Conservation (phyloP, 92 coral and sea anemone species). For the Metridium senile region DNA sequence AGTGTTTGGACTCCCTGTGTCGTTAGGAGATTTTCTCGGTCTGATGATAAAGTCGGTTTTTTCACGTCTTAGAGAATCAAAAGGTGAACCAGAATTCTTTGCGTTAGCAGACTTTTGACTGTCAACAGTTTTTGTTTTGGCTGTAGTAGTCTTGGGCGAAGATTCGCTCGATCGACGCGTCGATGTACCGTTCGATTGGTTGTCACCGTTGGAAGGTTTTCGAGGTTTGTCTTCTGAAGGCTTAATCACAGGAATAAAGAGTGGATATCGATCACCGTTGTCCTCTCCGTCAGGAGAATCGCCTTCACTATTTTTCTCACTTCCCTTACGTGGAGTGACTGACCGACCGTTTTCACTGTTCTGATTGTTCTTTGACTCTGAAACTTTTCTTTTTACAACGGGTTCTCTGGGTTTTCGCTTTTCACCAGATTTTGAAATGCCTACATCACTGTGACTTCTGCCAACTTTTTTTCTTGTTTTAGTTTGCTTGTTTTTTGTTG, state of each 20-base stretch:
- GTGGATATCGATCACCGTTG: slow-evolving; percentile 75
- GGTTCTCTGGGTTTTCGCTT: slow-evolving; percentile 72
- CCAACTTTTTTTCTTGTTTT: slow-evolving; percentile 57
- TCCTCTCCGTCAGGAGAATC: slow-evolving; percentile 36
- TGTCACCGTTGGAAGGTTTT: slow-evolving; percentile 16
- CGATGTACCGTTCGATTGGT: not conserved
- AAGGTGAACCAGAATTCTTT: slow-evolving; percentile 24
- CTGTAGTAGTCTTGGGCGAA: slow-evolving; percentile 6
- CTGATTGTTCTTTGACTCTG: slow-evolving; percentile 42
- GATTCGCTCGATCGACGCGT: slow-evolving; percentile 22
- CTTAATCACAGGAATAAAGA: slow-evolving; percentile 72
- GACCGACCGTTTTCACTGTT: slow-evolving; percentile 40
- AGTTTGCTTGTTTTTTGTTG: slow-evolving; percentile 33
- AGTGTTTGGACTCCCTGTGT: not conserved
- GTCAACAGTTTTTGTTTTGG: slow-evolving; percentile 21
- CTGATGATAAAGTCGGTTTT: slow-evolving; percentile 30
- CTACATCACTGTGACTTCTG: slow-evolving; percentile 89
- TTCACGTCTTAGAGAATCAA: slow-evolving; percentile 60
- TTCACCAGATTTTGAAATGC: slow-evolving; percentile 52
- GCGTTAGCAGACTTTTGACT: slow-evolving; percentile 28
- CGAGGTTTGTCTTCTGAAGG: slow-evolving; percentile 63
- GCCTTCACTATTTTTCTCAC: slow-evolving; percentile 1
- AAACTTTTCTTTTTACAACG: slow-evolving; percentile 38
- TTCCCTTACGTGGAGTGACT: slow-evolving; percentile 34
- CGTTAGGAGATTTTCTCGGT: slow-evolving; percentile 15